Conservation (phyloP, 2,113 vertebrate genomes). For the Rhizomys pruinosus region DNA sequence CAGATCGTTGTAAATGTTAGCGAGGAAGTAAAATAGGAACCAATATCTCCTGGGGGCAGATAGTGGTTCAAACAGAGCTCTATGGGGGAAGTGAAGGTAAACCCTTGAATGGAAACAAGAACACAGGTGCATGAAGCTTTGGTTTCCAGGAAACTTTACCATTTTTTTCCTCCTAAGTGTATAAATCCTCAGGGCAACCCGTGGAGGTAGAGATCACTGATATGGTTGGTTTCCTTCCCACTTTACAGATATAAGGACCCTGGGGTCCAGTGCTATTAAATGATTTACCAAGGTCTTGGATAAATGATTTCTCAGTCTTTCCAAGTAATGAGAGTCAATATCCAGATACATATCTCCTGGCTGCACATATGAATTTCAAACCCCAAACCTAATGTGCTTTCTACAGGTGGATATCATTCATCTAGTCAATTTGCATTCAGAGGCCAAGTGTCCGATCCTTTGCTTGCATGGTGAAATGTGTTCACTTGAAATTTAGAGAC, state of each 20-base stretch:
- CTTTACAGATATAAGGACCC: neutral
- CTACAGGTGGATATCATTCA: neutral
- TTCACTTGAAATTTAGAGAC: neutral
- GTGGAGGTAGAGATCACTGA: neutral
- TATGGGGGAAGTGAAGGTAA: neutral
- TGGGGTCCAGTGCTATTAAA: neutral
- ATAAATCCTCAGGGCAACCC: neutral
- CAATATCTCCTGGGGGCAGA: neutral
- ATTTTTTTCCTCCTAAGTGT: neutral
- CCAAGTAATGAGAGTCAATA: neutral
- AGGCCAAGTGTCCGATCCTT: neutral
- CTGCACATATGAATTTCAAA: neutral
- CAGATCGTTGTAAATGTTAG: neutral
- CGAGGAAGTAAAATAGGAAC: conserved; percentile 9
- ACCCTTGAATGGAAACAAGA: neutral
- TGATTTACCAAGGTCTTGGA: neutral
- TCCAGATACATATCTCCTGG: neutral
- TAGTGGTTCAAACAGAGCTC: neutral
- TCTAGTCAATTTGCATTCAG: neutral
- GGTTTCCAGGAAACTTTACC: neutral
- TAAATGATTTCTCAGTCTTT: too few species aligned
- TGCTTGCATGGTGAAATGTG: neutral
- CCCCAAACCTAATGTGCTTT: neutral
- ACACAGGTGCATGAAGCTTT: neutral
- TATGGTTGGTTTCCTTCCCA: neutral